These are phyloP conservation scores for Microtus ochrogaster DNA, from an alignment of 2,113 vertebrate genomes.

Conservation along the genomic window DNA sequence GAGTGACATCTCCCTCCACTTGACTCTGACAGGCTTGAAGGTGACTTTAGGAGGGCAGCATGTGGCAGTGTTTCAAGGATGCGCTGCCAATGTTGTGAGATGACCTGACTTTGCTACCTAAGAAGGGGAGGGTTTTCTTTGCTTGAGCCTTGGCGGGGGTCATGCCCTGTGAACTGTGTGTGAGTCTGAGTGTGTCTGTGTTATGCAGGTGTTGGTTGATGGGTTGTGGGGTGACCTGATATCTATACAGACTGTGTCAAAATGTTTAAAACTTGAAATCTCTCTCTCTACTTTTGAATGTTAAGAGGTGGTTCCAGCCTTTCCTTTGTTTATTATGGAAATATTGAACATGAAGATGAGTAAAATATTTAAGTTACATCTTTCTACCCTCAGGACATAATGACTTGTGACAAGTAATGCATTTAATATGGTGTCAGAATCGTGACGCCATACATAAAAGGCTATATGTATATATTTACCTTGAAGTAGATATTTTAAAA, in stretches of 20 bases:
- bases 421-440: not conserved
- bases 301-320: not conserved
- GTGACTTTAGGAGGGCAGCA: not conserved
- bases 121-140: not conserved
- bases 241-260: not conserved
- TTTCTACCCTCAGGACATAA: not conserved
- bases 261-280: not conserved
- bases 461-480: not conserved
- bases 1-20: not conserved
- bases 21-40: not conserved
- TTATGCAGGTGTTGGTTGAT: not conserved
- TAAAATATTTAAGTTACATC: not conserved
- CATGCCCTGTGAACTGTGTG: not conserved
- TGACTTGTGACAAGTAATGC: not conserved
- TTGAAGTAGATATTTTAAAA: not conserved
- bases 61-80: rapidly evolving
- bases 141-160: not conserved
- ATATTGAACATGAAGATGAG: not conserved
- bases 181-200: too few relatives aligned
- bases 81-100: not conserved
- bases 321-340: not conserved
- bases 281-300: not conserved
- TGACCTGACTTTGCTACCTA: too few relatives aligned
- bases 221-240: not conserved
- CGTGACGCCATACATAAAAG: not conserved